phyloP scores from a whole-genome alignment of 2,113 vertebrate species.

The Cavia aperea region DNA sequence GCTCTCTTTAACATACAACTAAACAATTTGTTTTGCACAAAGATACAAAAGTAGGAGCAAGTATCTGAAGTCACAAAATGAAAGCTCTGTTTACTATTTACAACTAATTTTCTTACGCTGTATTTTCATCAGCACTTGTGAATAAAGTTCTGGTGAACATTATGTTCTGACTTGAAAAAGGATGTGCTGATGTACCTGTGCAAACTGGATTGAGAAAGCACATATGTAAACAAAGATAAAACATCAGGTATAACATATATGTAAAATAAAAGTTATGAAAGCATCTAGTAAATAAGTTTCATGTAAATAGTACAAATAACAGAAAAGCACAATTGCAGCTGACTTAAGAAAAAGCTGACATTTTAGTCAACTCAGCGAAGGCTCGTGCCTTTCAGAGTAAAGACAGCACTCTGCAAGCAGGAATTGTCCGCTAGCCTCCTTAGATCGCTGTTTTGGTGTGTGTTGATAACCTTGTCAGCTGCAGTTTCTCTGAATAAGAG shows the following conservation, averaged over 20 bases:
- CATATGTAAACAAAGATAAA: background rate
- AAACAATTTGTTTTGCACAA: background rate
- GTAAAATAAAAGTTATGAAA: slow-evolving; percentile 2
- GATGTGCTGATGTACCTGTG: background rate
- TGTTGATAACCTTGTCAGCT: background rate
- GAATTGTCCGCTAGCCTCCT: background rate
- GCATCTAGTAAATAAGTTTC: background rate
- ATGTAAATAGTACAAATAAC: background rate
- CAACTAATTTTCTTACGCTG: background rate
- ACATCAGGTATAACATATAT: background rate
- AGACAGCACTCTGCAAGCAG: slow-evolving; percentile 18
- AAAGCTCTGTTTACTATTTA: background rate
- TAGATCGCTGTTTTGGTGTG: background rate
- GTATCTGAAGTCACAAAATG: slow-evolving; percentile 11
- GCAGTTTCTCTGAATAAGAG: background rate
- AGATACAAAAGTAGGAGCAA: slow-evolving; percentile 6
- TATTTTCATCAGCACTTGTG: slow-evolving; percentile 3
- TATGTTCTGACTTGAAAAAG: slow-evolving; percentile 31
- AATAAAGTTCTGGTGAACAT: background rate
- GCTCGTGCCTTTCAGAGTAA: background rate
- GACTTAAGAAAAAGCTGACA: background rate
- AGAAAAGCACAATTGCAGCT: background rate
- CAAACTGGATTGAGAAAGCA: background rate
- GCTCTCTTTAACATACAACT: slow-evolving; percentile 9
- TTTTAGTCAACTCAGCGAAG: background rate